Percentiles rank a stretch among this genome's conserved stretches.
These are phyloP conservation scores for Clamator glandarius DNA, from an alignment of 2,797 vertebrate species.

Conservation along the genomic window DNA sequence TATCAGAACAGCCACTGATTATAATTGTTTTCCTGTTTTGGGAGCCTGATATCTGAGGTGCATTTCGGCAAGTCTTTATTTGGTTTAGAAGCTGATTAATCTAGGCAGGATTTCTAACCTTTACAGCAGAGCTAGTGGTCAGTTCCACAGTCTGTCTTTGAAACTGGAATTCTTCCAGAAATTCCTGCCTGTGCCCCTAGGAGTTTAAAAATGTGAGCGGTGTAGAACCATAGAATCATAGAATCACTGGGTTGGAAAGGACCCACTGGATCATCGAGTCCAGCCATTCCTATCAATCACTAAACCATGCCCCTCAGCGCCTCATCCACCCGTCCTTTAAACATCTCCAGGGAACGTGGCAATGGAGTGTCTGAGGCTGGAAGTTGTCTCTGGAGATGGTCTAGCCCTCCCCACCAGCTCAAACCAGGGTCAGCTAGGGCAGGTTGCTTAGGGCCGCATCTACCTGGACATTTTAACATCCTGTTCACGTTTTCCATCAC, in stretches of 20 bases:
- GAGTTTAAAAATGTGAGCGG: background rate
- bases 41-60: background rate
- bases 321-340: no score
- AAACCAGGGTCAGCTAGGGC: background rate
- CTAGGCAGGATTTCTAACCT: background rate
- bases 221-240: background rate
- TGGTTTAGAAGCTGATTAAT: background rate
- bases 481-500: background rate
- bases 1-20: background rate
- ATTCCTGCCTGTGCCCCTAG: background rate
- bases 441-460: background rate
- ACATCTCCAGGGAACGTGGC: no score
- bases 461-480: background rate
- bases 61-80: background rate
- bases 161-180: background rate
- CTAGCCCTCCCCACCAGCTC: background rate
- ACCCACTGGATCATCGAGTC: no score
- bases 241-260: no score
- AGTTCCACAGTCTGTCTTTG: background rate
- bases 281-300: no score
- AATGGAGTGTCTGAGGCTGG: background rate
- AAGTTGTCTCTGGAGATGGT: background rate
- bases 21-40: fast-evolving
- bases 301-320: no score
- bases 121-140: background rate